Evolutionary conservation across 2,113 vertebrate species (phyloP), one percentile per base, ranked within the genome.

Genomic region (Girardinichthys multiradiatus): DNA sequence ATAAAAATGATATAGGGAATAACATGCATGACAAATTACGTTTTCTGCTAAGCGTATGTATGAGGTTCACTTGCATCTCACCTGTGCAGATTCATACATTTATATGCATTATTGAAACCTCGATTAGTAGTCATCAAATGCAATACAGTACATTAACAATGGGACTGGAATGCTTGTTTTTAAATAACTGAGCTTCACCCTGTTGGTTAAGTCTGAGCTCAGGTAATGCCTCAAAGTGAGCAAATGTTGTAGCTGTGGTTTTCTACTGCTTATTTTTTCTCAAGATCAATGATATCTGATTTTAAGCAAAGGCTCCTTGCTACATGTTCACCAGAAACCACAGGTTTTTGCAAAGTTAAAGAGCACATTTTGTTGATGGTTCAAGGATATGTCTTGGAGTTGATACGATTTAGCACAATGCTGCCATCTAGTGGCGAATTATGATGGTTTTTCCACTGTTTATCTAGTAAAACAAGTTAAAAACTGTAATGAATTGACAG

Each of bases 391-490:
- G 26, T n/a, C 42, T 26, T 9, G 24, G 4, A 30, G 51, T 21
- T 48, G 63, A 19, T 28, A 59, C 17, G 60, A 64, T 37, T 74
- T 79, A 57, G 71, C 63, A 31, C 65, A 30, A 65, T 85, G 69
- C 86, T 90, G 86, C 85, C 72, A 90, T 82, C 93, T 93, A 84
- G 87, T 88, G 93, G 87, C 61, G 15, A 45, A 0, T 12, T 4
- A 7, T 4, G 28, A 27, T 14, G 35, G 1, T 3, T 26, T 14
- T 63, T 27, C 0, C 30, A 33, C 10, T 45, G 4, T 0, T 1
- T n/a, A 42, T 21, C 15, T 3, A 30, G 21, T 7, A 57, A 64
- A 65, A 45, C 24, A 33, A 76, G 8, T 9, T 15, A 5, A 14
- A 51, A 68, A 15, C 24, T 57, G 5, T 27, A 35, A 3, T 3